A percentile compares a stretch with the other conserved stretches of the same genome.
phyloP scores from a whole-genome alignment of 2,113 vertebrate species.

The Octodon degus region DNA sequence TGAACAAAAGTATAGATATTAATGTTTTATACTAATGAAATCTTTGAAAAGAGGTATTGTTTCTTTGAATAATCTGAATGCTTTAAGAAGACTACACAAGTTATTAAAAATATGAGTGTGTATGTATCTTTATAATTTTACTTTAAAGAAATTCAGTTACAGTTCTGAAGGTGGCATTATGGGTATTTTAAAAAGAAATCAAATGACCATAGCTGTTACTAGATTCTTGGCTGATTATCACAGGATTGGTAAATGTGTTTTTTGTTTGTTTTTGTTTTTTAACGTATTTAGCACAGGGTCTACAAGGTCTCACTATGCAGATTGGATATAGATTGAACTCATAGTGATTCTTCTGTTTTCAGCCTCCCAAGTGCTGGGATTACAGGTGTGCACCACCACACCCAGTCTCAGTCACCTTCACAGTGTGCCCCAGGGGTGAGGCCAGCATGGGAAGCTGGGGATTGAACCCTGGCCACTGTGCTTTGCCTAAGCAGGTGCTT shows the following conservation, averaged over 20 bases:
- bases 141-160: slow-evolving; percentile 9
- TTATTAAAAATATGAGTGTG: background rate
- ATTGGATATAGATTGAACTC: no score
- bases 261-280: background rate
- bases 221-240: background rate
- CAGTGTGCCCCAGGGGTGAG: no score
- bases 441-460: no score
- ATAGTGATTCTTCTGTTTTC: no score
- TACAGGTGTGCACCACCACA: no score
- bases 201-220: background rate
- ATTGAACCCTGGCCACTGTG: no score
- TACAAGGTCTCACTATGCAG: no score
- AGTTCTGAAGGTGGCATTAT: background rate
- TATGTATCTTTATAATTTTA: background rate
- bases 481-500: no score
- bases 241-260: background rate
- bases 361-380: no score
- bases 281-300: no score
- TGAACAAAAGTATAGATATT: background rate
- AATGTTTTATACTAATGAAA: slow-evolving; percentile 18
- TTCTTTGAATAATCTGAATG: slow-evolving; percentile 30
- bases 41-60: slow-evolving; percentile 3
- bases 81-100: background rate
- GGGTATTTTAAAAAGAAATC: slow-evolving; percentile 25
- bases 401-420: no score